Percentiles rank a stretch among this genome's conserved stretches.
phyloP scores from a whole-genome alignment of 2,797 vertebrate genomes.

The Megaceryle alcyon region DNA sequence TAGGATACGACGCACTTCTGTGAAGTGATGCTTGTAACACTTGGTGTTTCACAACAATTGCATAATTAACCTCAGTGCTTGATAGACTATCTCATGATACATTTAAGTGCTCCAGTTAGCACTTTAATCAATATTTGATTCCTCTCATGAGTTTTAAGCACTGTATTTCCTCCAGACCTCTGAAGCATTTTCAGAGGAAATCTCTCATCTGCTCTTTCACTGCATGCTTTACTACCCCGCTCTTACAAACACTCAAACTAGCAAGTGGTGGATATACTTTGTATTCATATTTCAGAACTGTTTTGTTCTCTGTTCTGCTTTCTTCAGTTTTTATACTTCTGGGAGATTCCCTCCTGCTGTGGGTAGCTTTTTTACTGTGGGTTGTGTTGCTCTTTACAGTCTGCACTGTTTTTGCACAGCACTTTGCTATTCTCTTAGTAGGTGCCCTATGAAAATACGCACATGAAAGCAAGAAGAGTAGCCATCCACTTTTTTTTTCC shows the following conservation, averaged over 20 bases:
- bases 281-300: neutral
- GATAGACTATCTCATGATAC: neutral
- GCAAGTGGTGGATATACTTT: neutral
- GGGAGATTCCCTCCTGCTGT: neutral
- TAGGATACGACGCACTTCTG: neutral
- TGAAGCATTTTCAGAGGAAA: neutral
- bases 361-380: neutral
- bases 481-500: neutral
- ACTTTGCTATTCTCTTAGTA: neutral
- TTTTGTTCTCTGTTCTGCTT: neutral
- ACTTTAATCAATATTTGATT: neutral
- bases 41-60: neutral
- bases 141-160: neutral
- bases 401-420: neutral
- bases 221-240: accelerated
- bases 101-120: neutral
- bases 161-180: neutral
- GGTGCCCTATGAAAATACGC: neutral
- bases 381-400: neutral
- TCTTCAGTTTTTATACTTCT: neutral
- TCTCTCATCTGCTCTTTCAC: neutral
- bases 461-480: neutral
- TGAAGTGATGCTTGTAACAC: neutral
- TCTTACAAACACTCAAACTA: neutral
- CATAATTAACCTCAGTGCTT: neutral